Conservation (phyloP, 2,888 invertebrate genomes). For the Acanthosepion pharaonis region DNA sequence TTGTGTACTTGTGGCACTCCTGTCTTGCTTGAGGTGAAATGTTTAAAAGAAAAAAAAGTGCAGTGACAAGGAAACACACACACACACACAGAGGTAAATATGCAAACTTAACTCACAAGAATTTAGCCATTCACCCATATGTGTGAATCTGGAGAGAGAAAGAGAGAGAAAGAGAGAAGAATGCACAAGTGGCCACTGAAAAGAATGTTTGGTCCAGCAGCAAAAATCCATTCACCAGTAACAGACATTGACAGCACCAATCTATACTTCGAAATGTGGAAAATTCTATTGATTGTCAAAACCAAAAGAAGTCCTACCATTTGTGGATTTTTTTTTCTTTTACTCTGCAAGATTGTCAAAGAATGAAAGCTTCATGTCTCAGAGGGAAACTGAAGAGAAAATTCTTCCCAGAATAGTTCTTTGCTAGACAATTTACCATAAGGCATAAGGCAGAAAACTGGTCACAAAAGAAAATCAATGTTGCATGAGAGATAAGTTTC, state of each 20-base stretch:
- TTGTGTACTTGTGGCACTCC: too few relatives aligned
- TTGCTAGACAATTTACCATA: not conserved
- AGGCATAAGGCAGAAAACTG: too few relatives aligned
- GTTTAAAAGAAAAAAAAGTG: too few relatives aligned
- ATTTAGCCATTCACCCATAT: not conserved
- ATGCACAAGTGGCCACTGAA: not conserved
- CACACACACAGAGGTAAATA: too few relatives aligned
- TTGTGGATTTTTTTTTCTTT: not conserved
- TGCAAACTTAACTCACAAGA: too few relatives aligned
- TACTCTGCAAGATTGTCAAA: not conserved
- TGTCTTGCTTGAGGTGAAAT: too few relatives aligned
- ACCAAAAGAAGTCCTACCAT: not conserved
- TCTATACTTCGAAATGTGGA: not conserved
- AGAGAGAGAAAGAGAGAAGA: not conserved
- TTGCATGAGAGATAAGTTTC: not conserved
- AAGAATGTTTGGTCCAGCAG: not conserved
- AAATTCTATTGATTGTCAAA: not conserved
- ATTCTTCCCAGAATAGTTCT: conserved; percentile 9
- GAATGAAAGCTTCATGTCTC: not conserved
- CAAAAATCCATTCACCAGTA: not conserved
- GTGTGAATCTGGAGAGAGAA: not conserved
- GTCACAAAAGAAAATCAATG: not conserved
- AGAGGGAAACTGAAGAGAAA: not conserved
- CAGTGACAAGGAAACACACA: too few relatives aligned
- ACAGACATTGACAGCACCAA: not conserved